Percentiles rank a stretch among this genome's conserved stretches.
Evolutionary conservation across 2,797 vertebrate species (phyloP).

Genomic region (Megaceryle alcyon): DNA sequence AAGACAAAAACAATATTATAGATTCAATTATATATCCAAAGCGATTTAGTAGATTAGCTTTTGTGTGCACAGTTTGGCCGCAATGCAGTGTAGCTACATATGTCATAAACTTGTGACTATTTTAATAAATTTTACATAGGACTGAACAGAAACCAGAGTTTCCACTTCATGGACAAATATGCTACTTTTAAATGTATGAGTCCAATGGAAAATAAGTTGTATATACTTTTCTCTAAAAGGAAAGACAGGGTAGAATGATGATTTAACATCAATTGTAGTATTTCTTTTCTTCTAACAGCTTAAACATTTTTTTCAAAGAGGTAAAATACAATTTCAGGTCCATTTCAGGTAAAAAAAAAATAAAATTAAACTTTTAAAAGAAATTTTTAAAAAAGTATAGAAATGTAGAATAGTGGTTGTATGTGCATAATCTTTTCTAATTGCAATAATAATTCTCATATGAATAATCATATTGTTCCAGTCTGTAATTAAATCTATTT

Average conservation of each 20-base stretch:
- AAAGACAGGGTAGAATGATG: not conserved
- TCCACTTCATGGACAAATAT: not conserved
- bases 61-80: not conserved
- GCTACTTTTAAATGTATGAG: not conserved
- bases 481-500: not conserved
- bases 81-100: not conserved
- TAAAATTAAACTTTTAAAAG: not conserved
- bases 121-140: not conserved
- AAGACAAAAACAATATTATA: not conserved
- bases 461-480: not conserved
- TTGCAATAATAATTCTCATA: not conserved
- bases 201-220: not conserved
- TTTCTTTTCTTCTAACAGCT: not conserved
- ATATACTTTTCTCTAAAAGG: not conserved
- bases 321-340: not conserved
- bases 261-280: not conserved
- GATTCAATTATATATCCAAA: not conserved
- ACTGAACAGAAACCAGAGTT: not conserved
- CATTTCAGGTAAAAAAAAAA: not conserved
- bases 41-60: not conserved
- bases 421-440: not conserved
- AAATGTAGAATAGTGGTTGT: not conserved
- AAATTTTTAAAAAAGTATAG: not conserved
- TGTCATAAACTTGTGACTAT: not conserved
- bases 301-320: not conserved